Evolutionary conservation across 2,113 vertebrate genomes (phyloP).

Genomic region (Anolis sagrei): DNA sequence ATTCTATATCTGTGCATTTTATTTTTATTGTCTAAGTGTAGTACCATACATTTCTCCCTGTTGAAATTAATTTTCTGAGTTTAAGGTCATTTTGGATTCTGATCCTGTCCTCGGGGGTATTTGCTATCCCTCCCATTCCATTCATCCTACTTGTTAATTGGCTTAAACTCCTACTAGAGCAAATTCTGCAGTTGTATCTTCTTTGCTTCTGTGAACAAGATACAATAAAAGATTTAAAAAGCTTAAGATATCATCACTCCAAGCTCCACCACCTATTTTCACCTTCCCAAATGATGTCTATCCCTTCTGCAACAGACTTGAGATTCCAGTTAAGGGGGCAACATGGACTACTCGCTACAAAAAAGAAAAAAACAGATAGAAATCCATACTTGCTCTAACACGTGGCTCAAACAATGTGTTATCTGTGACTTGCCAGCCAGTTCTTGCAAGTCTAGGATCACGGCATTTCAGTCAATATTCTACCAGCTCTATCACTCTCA

Average conservation of each 20-base stretch:
- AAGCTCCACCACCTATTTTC: constrained; percentile 42
- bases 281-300: constrained; percentile 67
- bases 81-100: too few species aligned
- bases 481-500: constrained; percentile 26
- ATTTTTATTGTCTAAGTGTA: too few species aligned
- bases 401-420: constrained; percentile 62
- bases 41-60: too few species aligned
- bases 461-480: constrained; percentile 27
- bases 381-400: constrained; percentile 49
- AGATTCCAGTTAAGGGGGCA: constrained; percentile 48
- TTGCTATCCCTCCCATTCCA: too few species aligned
- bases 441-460: constrained; percentile 50
- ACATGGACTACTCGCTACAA: constrained; percentile 58
- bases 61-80: too few species aligned
- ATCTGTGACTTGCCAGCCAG: constrained; percentile 65
- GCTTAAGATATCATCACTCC: neutral
- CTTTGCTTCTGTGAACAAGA: constrained; percentile 49
- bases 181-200: neutral
- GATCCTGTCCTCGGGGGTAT: too few species aligned
- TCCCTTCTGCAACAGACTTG: constrained; percentile 11
- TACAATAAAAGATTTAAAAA: constrained; percentile 59
- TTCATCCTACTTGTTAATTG: constrained; percentile 27
- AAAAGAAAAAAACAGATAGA: constrained; percentile 52
- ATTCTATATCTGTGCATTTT: too few species aligned
- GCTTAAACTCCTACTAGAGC: neutral